Evolutionary conservation across 2,797 vertebrate genomes (phyloP).

Genomic region (Ptychobarbus kaznakovi): DNA sequence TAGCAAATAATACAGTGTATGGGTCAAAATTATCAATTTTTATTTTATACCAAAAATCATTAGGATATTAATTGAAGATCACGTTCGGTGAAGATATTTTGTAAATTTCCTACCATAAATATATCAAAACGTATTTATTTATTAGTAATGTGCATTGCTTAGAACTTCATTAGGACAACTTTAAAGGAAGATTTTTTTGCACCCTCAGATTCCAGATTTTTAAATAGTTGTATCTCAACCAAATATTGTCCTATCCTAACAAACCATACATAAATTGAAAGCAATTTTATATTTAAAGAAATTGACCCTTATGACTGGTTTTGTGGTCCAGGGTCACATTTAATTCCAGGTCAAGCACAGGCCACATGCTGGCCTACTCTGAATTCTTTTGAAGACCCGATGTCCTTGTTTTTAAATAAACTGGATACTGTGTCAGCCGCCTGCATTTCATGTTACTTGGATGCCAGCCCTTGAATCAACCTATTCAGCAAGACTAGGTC

Average conservation of each 20-base stretch:
- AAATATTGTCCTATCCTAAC: neutral
- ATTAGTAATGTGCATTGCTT: neutral
- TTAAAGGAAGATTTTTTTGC: no score
- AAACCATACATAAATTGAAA: neutral
- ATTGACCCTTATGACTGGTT: neutral
- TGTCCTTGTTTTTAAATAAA: conserved; percentile 1
- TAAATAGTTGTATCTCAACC: neutral
- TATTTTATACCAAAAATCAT: neutral
- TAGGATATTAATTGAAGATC: neutral
- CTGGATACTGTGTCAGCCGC: neutral
- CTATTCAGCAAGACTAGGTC: neutral
- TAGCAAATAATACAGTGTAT: no score
- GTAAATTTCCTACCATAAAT: neutral
- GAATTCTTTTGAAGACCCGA: neutral
- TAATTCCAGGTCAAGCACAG: neutral
- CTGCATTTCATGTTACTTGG: conserved; percentile 16
- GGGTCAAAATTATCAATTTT: neutral
- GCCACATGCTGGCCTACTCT: neutral
- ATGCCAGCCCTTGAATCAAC: neutral
- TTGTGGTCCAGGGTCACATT: neutral
- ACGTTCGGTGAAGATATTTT: neutral
- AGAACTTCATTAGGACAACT: neutral
- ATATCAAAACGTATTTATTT: neutral
- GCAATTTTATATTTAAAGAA: neutral
- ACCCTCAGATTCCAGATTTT: neutral